Percentiles rank a stretch among this genome's conserved stretches.
Conservation (phyloP, 2,113 vertebrate species). For the Phyllostomus hastatus region DNA sequence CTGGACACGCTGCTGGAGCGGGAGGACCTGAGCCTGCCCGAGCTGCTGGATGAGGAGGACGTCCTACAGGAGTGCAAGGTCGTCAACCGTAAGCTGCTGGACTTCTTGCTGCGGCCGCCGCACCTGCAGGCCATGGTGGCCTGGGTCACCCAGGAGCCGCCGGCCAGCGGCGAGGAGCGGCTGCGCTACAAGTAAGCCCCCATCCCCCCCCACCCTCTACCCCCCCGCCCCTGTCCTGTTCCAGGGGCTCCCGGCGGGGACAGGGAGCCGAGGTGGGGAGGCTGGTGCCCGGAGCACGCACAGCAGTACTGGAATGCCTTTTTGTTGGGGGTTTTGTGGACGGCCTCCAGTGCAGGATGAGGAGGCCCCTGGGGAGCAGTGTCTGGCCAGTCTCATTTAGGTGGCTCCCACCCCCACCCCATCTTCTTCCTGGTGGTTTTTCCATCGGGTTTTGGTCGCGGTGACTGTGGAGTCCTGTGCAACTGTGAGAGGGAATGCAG, state of each 20-base stretch:
- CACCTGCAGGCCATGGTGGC: constrained; percentile 81
- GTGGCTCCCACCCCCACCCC: background rate
- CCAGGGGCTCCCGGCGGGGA: background rate
- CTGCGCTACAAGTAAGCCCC: constrained; percentile 81
- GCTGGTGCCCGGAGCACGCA: background rate
- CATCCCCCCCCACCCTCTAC: rapidly evolving
- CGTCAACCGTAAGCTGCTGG: constrained; percentile 79
- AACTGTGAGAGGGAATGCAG: background rate
- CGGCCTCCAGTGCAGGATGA: too few species aligned
- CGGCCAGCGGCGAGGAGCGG: constrained; percentile 76
- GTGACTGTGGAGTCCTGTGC: background rate
- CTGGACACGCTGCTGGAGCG: constrained; percentile 81
- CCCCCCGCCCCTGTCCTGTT: background rate
- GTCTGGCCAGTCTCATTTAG: background rate
- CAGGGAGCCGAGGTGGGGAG: background rate
- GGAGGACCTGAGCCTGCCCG: constrained; percentile 79
- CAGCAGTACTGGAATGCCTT: background rate
- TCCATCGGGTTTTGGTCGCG: background rate
- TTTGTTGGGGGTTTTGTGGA: background rate
- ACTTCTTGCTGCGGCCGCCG: constrained; percentile 77
- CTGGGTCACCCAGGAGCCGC: constrained; percentile 81
- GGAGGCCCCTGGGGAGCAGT: too few species aligned
- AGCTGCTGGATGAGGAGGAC: constrained; percentile 82
- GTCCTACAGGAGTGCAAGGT: constrained; percentile 83
- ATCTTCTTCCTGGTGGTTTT: background rate